Evolutionary conservation across 2,888 invertebrate species (phyloP).

Genomic region (Spilarctia lutea): DNA sequence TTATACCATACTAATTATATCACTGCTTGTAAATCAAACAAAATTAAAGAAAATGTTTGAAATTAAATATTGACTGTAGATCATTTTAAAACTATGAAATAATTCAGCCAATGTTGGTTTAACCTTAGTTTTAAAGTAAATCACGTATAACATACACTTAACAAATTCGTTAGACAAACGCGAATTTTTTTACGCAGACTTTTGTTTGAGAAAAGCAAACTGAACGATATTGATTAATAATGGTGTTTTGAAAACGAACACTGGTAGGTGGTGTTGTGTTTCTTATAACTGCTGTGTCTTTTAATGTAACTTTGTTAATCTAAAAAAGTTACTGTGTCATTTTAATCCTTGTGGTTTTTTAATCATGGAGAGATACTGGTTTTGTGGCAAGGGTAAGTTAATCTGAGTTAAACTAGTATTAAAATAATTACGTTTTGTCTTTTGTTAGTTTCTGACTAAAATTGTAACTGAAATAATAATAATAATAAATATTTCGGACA

Average conservation of each 20-base stretch:
- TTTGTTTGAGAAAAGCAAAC: neutral
- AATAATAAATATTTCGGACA: too few relatives aligned
- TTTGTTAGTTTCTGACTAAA: too few relatives aligned
- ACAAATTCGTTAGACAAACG: slow-evolving; percentile 7
- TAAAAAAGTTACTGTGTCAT: neutral
- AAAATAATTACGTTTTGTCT: too few relatives aligned
- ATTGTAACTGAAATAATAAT: too few relatives aligned
- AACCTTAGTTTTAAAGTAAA: slow-evolving; percentile 6
- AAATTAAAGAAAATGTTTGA: neutral
- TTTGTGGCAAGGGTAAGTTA: slow-evolving; percentile 4
- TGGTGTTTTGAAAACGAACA: neutral
- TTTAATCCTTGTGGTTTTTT: neutral
- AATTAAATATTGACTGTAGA: slow-evolving; percentile 1
- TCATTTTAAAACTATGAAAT: neutral
- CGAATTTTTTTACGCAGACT: neutral
- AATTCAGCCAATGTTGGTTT: neutral
- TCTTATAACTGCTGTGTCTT: neutral
- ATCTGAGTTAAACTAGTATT: too few relatives aligned
- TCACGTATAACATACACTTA: slow-evolving; percentile 7
- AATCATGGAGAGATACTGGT: slow-evolving; percentile 1
- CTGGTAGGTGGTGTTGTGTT: neutral
- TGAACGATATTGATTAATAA: neutral
- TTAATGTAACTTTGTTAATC: neutral
- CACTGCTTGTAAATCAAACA: neutral
- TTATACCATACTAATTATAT: neutral